These are phyloP conservation scores for Scalopus aquaticus DNA, from an alignment of 2,113 vertebrate genomes.

Conservation along the genomic window DNA sequence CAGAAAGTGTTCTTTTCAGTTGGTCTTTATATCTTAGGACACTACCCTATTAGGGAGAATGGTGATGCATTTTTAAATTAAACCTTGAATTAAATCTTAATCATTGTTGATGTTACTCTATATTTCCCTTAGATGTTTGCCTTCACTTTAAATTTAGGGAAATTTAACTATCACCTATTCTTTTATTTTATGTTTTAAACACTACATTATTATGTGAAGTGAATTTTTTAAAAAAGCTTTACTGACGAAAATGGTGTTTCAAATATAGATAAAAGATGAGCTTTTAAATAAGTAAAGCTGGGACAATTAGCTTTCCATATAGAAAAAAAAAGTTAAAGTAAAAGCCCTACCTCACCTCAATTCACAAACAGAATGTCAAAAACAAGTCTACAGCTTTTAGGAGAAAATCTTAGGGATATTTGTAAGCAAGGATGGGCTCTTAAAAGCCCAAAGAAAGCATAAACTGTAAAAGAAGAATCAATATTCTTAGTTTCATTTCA, in stretches of 20 bases:
- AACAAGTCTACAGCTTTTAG: not conserved
- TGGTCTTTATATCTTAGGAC: not conserved
- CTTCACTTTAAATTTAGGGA: constrained; percentile 21
- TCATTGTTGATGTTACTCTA: not conserved
- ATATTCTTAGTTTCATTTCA: not conserved
- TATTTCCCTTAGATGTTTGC: not conserved
- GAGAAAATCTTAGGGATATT: constrained; percentile 2
- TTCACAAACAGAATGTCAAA: not conserved
- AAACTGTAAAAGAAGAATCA: constrained; percentile 10
- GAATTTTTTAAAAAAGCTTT: not conserved
- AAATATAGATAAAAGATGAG: not conserved
- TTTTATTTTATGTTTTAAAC: not conserved
- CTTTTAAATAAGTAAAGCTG: not conserved
- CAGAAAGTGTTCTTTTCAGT: not conserved
- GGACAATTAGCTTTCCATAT: not conserved
- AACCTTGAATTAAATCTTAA: not conserved
- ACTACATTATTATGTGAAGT: not conserved
- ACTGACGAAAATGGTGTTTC: not conserved
- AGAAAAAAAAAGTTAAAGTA: not conserved
- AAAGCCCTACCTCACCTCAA: not conserved
- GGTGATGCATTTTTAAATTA: not conserved
- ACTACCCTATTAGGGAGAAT: not conserved
- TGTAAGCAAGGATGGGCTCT: not conserved
- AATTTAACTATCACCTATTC: not conserved
- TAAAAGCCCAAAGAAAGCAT: not conserved